Evolutionary conservation across 1,140 invertebrate species (phyloP), one percentile per base, ranked within the genome.

Genomic region (Brevipalpus yothersi): DNA sequence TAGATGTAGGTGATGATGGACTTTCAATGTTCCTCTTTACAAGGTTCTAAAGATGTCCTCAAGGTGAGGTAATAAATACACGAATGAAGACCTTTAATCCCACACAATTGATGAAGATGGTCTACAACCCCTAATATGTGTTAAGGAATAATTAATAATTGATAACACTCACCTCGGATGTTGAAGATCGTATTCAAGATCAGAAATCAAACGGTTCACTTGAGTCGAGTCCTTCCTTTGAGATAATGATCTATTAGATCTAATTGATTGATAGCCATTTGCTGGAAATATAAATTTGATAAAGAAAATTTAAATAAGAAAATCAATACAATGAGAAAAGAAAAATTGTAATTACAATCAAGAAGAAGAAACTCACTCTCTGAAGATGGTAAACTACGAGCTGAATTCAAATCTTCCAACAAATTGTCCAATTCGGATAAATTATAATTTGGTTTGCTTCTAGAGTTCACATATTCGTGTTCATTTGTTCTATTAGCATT

Each of bases 371-470:
- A n/a, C 13, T 55, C 4, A 55, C 21, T 55, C 13, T 15, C 21
- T 55, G 13, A n/a, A 7, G 45, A n/a, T 3, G 67, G 43, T 72
- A 74, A 78, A 67, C 86, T 87, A 58, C 82, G 78, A 0, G 83
- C 83, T 66, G 83, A 73, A 73, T 88, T 92, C 62, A 94, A 75
- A 71, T 93, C 89, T 68, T 92, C 81, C 58, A 95, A 75, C 53
- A 95, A 75, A 31, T 82, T 86, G 71, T 95, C 89, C 66, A 95
- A 70, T 73, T 94, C 89, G 0, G 85, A 87, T 23, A 92, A 75
- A 72, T 91, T 91, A 49, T 60, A n/a, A 43, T 17, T 41, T 62
- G 51, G 23, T 62, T 62, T 40, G 60, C 59, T n/a, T 62, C 60
- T 23, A 62, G 21, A 43, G 57, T 58, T 58, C 60, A 39, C 13